These are phyloP conservation scores for Otolemur garnettii DNA, from an alignment of 2,113 vertebrate genomes.

Conservation along the genomic window DNA sequence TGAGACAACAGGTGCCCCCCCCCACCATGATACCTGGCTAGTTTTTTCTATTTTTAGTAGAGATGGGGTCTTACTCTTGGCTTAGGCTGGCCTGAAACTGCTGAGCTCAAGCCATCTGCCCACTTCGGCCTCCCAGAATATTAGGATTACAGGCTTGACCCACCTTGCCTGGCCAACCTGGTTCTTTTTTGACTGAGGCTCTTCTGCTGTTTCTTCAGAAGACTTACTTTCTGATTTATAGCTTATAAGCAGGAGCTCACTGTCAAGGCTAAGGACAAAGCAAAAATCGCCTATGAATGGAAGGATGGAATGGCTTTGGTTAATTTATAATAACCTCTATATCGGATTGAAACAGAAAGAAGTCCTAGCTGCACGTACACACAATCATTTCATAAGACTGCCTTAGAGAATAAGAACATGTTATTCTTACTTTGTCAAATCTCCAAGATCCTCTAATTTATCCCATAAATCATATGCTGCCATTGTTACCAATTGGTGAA, in stretches of 20 bases:
- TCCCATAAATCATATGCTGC: not conserved
- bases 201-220: conserved; percentile 1
- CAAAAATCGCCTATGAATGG: not conserved
- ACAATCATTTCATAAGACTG: not conserved
- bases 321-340: not conserved
- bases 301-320: not conserved
- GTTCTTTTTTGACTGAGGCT: not conserved
- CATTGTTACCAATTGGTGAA: not conserved
- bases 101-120: no score
- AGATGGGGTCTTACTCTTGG: no score
- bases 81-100: no score
- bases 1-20: no score
- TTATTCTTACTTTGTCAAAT: not conserved
- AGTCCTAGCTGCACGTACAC: not conserved
- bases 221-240: not conserved
- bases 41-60: no score
- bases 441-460: not conserved
- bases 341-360: not conserved
- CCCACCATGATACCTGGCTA: no score
- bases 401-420: not conserved
- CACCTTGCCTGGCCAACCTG: not conserved
- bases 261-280: not conserved
- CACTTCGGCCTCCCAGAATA: no score
- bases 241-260: not conserved
- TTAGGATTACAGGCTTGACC: no score